Evolutionary conservation across 1,140 invertebrate species (phyloP), one percentile per base, ranked within the genome.

Genomic region (Orussus abietinus): DNA sequence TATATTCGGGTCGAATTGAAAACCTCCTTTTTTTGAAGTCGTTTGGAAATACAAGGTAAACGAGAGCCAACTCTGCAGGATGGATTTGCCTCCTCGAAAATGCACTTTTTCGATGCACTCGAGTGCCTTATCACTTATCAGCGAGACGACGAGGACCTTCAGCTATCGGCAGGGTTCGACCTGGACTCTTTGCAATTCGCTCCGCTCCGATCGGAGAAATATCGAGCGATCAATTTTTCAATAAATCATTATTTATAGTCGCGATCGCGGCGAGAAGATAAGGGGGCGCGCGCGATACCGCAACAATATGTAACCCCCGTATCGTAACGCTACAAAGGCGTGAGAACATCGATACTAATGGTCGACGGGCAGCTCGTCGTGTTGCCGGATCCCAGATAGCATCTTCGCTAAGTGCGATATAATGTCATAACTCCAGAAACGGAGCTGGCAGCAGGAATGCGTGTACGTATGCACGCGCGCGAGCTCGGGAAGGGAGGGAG

Each of bases 301-400:
- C 40, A 56, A 56, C 51, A 56, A 54, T 56, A 53, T 52, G 57
- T 59, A 59, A 57, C 51, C 49, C 51, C 35, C 51, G n/a, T n/a
- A 51, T 55, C 49, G 44, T 33, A 40, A 48, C 18, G 53, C 47
- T 49, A 53, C 55, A 59, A 55, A 63, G 60, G 60, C 60, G 60
- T 63, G 60, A 63, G 60, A 63, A 63, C 57, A 60, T 55, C 54
- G 60, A 59, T 63, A 59, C 60, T 63, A 63, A 63, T 63, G 60
- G 57, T 49, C 54, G 51, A 59, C 57, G 59, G 55, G 53, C 59
- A 59, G 55, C 53, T 53, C 53, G 55, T 62, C 57, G 59, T 59
- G 59, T 62, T 56, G 41, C 47, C 34, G 43, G 49, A 53, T 55
- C 47, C 43, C 48, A 52, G 58, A 63, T 59, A 57, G 47, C 45